phyloP scores from a whole-genome alignment of 2,113 vertebrate genomes.

The Tetrao urogallus region DNA sequence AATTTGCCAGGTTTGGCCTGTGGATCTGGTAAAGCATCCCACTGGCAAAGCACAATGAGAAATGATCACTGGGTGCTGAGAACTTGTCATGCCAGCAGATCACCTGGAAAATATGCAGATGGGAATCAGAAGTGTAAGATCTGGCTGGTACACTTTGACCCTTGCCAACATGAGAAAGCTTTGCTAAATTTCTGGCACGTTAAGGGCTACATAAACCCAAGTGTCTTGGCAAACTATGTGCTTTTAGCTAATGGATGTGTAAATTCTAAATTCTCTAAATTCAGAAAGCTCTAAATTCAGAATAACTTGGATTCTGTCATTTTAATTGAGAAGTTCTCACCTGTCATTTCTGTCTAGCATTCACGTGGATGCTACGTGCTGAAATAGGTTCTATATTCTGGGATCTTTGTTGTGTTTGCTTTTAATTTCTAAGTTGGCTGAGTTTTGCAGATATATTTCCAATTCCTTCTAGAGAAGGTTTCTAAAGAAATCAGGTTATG shows the following conservation, averaged over 20 bases:
- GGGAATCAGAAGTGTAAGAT: neutral
- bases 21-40: accelerated
- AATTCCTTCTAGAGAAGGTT: neutral
- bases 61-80: neutral
- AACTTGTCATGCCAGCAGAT: neutral
- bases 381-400: neutral
- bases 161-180: neutral
- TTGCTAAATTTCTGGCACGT: neutral
- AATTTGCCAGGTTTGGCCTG: neutral
- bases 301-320: neutral
- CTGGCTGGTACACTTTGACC: neutral
- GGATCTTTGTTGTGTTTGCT: neutral
- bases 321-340: neutral
- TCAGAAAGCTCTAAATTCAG: neutral
- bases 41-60: accelerated
- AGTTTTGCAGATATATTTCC: neutral
- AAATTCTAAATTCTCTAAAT: too few relatives aligned
- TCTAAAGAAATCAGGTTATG: neutral
- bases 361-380: neutral
- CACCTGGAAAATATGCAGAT: neutral
- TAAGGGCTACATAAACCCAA: neutral
- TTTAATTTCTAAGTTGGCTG: neutral
- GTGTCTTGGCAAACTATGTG: neutral
- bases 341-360: neutral
- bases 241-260: neutral